Base-by-base conservation (phyloP, 1,140 invertebrate genomes). In the Phthorimaea operculella region DNA sequence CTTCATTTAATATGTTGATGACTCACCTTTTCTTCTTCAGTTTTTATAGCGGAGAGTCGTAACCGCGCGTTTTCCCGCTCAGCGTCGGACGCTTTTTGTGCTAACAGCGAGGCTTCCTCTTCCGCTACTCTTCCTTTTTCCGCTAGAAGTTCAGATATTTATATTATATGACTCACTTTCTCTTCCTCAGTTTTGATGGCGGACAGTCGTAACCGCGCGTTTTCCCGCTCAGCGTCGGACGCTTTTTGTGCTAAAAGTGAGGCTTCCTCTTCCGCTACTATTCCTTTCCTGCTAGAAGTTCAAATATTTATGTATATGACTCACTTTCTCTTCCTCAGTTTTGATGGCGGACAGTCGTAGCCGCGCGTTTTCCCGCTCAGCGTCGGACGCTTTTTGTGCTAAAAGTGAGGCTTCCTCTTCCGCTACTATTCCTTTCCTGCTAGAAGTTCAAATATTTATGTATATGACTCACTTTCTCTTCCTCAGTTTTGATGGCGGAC, bases 41-140 rank as follows among this genome's bases (percentile, higher is more conserved):
- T 93, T 74, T 93, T 93, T 86, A 96, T 93, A 21, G 95, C 94
- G 52, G 92, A 94, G 49, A 97, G 87, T 67, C 94, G 87, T 57
- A 99, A 91, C 55, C 97, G 86, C n/a, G 97, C 94, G 58, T 98
- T 95, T 86, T 99, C 97, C 55, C 95, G 91, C 83, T 99, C 98
- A 0, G 97, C 96, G 79, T 99, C 97, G 0, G 92, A 90, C 1
- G 97, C 96, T 87, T 99, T 99, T 83, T 98, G 96, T 64, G 94
- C 94, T 14, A 99, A 84, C 2, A 99, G 86, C 70, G 94, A 92
- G 0, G 96, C 95, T 28, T 28, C 2, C 21, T 28, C 21, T 6
- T 28, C 2, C 21, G 6, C 21, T 28, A 28, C 6, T 28, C 95
- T 88, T 60, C 96, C 97, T 77, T 99, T 99, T 86, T 99, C 97